Percentiles rank a stretch among this genome's conserved stretches.
These are phyloP conservation scores for Merluccius polli DNA, from an alignment of 2,797 vertebrate genomes.

Conservation along the genomic window DNA sequence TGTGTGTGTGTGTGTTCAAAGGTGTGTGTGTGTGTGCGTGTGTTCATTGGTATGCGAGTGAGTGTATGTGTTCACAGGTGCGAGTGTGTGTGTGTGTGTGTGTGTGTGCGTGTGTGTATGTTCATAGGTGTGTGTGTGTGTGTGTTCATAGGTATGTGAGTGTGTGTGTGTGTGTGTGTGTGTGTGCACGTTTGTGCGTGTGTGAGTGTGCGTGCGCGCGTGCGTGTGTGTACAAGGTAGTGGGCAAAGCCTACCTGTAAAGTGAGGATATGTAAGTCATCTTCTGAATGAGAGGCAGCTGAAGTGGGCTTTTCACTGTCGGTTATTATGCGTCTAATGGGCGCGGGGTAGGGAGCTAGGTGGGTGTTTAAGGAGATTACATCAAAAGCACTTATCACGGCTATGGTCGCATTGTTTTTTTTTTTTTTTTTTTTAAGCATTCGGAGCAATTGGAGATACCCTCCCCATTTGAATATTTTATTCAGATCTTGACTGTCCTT, in stretches of 20 bases:
- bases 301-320: slow-evolving; percentile 49
- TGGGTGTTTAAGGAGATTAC: slow-evolving; percentile 60
- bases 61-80: not conserved
- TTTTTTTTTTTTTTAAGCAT: not conserved
- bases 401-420: slow-evolving; percentile 4
- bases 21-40: not conserved
- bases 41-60: not conserved
- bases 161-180: no score
- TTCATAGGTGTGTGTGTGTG: not conserved
- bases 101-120: not conserved
- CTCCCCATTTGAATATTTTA: not conserved
- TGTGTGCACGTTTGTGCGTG: no score
- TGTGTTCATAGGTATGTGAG: not conserved
- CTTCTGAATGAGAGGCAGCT: slow-evolving; percentile 11
- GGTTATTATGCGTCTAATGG: slow-evolving; percentile 54
- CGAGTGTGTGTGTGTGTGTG: not conserved
- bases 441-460: not conserved
- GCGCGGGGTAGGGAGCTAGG: slow-evolving; percentile 40
- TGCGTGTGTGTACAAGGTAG: no score
- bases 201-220: no score
- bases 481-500: no score
- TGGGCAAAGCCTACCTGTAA: not conserved
- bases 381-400: slow-evolving; percentile 39
- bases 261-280: not conserved
- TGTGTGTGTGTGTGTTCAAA: not conserved